Percentiles rank a stretch among this genome's conserved stretches.
Conservation (phyloP, 92 coral and sea anemone species). For the Hydrozoanthus gracilis region DNA sequence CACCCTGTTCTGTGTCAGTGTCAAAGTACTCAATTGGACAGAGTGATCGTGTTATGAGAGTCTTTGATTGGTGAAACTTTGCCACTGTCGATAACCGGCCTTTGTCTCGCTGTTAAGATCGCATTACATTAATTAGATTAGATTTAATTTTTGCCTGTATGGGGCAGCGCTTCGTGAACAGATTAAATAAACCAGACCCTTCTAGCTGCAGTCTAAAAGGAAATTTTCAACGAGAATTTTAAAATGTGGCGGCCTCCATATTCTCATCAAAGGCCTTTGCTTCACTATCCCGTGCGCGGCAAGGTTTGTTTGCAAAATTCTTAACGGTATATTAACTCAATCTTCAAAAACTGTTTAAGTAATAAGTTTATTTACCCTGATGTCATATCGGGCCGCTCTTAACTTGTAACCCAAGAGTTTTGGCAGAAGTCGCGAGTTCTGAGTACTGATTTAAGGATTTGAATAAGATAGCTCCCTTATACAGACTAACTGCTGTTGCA, state of each 20-base stretch:
- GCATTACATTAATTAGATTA: slow-evolving; percentile 75
- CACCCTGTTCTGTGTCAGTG: slow-evolving; percentile 61
- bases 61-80: slow-evolving; percentile 53
- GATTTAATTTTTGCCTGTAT: slow-evolving; percentile 76
- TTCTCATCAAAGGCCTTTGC: slow-evolving; percentile 81
- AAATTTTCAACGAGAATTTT: slow-evolving; percentile 61
- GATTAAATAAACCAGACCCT: slow-evolving; percentile 90
- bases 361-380: slow-evolving; percentile 78
- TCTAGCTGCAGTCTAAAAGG: slow-evolving; percentile 67
- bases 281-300: slow-evolving; percentile 85
- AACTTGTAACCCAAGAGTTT: slow-evolving; percentile 78
- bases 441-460: slow-evolving; percentile 56
- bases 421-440: slow-evolving; percentile 72
- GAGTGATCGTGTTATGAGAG: slow-evolving; percentile 47
- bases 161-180: slow-evolving; percentile 73
- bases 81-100: slow-evolving; percentile 35
- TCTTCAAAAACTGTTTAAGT: slow-evolving; percentile 55
- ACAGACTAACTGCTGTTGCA: slow-evolving; percentile 26
- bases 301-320: slow-evolving; percentile 67
- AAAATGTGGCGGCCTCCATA: slow-evolving; percentile 93
- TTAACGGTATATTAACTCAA: slow-evolving; percentile 43
- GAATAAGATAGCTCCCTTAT: slow-evolving; percentile 28
- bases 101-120: slow-evolving; percentile 67
- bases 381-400: slow-evolving; percentile 76
- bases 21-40: slow-evolving; percentile 52